phyloP scores from a whole-genome alignment of 2,888 invertebrate species.

The Pristionchus exspectatus region DNA sequence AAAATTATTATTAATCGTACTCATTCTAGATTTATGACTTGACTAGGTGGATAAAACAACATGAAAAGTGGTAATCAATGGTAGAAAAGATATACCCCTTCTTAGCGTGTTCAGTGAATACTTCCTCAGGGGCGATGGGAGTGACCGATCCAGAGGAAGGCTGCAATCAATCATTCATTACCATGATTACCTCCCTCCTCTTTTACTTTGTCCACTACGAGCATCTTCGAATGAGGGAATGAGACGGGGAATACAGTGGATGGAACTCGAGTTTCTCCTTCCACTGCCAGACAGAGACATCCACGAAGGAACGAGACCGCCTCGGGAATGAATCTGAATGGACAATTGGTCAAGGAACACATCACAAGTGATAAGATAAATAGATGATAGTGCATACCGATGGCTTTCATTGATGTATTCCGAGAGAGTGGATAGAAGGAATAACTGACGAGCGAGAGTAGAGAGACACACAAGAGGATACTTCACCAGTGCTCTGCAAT shows the following conservation, averaged over 20 bases:
- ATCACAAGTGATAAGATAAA: background rate
- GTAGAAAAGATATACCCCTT: background rate
- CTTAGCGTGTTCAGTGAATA: slow-evolving; percentile 11
- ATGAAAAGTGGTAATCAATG: background rate
- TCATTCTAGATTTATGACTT: background rate
- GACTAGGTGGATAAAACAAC: background rate
- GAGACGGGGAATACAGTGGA: slow-evolving; percentile 70
- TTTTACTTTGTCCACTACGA: slow-evolving; percentile 59
- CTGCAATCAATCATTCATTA: background rate
- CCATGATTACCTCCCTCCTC: background rate
- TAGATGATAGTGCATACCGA: background rate
- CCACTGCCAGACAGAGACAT: slow-evolving; percentile 85
- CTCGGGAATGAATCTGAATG: slow-evolving; percentile 87
- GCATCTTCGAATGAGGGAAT: slow-evolving; percentile 67
- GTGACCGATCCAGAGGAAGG: background rate
- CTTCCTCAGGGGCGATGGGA: slow-evolving; percentile 19
- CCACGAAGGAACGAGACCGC: slow-evolving; percentile 89
- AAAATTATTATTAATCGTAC: background rate
- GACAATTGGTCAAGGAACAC: background rate
- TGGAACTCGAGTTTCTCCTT: slow-evolving; percentile 58
- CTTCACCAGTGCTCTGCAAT: background rate
- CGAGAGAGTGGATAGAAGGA: slow-evolving; percentile 48
- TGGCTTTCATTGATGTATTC: slow-evolving; percentile 49
- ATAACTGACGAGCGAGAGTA: slow-evolving; percentile 33
- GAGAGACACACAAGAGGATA: slow-evolving; percentile 36